Conservation (phyloP, 37 sponge, comb jelly and placozoan genomes). For the Diacarnus erythraeanus region DNA sequence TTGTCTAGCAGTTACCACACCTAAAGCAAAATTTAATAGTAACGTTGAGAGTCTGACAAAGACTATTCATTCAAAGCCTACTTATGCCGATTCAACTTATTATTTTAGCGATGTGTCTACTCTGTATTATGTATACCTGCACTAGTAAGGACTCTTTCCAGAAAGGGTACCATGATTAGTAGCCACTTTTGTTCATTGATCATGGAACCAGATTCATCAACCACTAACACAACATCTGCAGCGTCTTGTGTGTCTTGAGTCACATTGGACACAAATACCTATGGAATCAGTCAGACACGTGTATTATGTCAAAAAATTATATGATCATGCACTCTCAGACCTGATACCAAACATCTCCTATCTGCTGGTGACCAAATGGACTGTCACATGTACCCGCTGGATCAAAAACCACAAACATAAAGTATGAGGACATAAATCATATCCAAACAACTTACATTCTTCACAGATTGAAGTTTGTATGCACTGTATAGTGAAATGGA, state of each 20-base stretch:
- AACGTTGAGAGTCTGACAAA: no score
- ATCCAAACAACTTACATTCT: conserved; percentile 19
- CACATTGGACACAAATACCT: conserved; percentile 29
- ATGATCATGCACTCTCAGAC: no score
- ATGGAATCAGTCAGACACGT: neutral
- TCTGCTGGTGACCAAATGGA: conserved; percentile 21
- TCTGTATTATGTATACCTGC: conserved; percentile 17
- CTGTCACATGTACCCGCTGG: conserved; percentile 20
- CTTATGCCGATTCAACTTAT: neutral
- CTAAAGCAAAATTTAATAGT: no score
- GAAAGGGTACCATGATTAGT: conserved; percentile 30
- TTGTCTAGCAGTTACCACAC: no score
- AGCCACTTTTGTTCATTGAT: conserved; percentile 41
- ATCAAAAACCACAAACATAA: neutral
- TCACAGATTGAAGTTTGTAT: conserved; percentile 5
- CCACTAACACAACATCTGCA: conserved; percentile 30
- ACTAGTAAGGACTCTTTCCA: conserved; percentile 26
- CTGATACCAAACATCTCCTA: conserved; percentile 40
- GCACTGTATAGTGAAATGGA: conserved; percentile 26
- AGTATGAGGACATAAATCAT: no score
- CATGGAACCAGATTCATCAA: conserved; percentile 53
- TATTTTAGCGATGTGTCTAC: neutral
- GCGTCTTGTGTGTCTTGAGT: conserved; percentile 36
- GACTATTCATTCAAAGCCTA: neutral
- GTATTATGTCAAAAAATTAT: no score